A percentile compares a stretch with the other conserved stretches of the same genome.
phyloP scores from a whole-genome alignment of 2,888 invertebrate species.

The Lottia scabra region DNA sequence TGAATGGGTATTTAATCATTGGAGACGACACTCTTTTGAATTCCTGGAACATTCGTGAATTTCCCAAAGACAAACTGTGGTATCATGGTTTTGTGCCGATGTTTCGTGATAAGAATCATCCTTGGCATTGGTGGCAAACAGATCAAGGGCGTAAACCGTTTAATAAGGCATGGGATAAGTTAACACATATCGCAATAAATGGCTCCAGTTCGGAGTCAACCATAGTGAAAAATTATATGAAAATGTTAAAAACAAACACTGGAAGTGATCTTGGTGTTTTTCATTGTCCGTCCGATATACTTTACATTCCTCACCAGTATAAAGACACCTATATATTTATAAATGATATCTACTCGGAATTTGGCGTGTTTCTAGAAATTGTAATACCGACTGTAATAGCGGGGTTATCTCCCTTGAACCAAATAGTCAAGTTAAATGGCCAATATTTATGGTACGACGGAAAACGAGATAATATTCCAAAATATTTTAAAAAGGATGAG shows the following conservation, averaged over 20 bases:
- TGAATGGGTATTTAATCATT: constrained; percentile 30
- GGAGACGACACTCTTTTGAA: constrained; percentile 28
- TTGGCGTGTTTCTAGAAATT: constrained; percentile 8
- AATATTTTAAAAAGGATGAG: neutral
- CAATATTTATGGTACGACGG: constrained; percentile 5
- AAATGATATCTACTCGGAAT: neutral
- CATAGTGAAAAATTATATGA: neutral
- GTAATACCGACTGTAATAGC: constrained; percentile 8
- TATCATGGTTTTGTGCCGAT: neutral
- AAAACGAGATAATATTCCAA: neutral
- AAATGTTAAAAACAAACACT: constrained; percentile 2
- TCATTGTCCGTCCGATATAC: constrained; percentile 2
- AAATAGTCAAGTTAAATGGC: neutral
- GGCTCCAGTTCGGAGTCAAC: neutral
- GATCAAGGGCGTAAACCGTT: neutral
- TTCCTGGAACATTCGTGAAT: neutral
- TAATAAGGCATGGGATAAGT: neutral
- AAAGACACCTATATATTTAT: neutral
- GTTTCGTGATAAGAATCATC: neutral
- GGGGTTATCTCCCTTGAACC: neutral
- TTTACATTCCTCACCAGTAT: constrained; percentile 9
- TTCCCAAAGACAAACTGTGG: constrained; percentile 11
- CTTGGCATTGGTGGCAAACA: neutral
- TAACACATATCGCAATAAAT: neutral
- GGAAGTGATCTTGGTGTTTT: neutral